phyloP scores from a whole-genome alignment of 2,888 invertebrate species.

The Entomobrya multifasciata region DNA sequence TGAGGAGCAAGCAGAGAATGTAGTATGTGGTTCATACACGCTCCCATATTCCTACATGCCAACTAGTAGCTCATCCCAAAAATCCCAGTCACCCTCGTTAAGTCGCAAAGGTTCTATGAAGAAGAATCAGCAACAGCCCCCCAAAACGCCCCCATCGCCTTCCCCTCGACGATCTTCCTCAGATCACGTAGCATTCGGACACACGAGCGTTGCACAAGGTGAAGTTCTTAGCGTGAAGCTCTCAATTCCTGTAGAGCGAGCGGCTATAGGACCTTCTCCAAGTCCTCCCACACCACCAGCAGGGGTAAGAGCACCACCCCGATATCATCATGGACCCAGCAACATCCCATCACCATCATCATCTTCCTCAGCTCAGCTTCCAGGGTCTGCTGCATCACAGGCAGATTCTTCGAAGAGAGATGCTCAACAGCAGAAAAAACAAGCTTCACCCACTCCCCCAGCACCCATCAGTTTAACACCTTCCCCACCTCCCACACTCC shows the following conservation, averaged over 20 bases:
- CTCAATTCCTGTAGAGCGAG: constrained; percentile 68
- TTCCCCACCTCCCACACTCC: neutral
- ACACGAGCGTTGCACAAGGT: constrained; percentile 64
- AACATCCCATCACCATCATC: too few relatives aligned
- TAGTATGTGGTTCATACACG: constrained; percentile 59
- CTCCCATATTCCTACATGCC: constrained; percentile 63
- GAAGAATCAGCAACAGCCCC: constrained; percentile 35
- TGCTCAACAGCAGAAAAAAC: constrained; percentile 28
- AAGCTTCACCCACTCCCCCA: neutral
- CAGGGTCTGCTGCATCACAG: constrained; percentile 44
- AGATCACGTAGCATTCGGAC: constrained; percentile 49
- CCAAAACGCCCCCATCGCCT: constrained; percentile 26
- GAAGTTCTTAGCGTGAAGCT: constrained; percentile 66
- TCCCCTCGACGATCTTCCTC: constrained; percentile 15
- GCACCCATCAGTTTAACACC: neutral
- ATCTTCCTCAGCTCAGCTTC: constrained; percentile 40
- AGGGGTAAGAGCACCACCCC: constrained; percentile 25
- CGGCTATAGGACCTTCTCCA: constrained; percentile 39
- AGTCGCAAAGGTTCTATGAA: constrained; percentile 47
- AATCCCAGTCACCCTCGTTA: neutral
- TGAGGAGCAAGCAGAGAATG: constrained; percentile 33
- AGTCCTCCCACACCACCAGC: neutral
- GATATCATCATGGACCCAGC: constrained; percentile 1
- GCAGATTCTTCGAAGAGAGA: constrained; percentile 64
- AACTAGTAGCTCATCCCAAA: too few relatives aligned